These are phyloP conservation scores for Platerodrilus igneus DNA, from an alignment of 2,888 invertebrate genomes.

Conservation along the genomic window DNA sequence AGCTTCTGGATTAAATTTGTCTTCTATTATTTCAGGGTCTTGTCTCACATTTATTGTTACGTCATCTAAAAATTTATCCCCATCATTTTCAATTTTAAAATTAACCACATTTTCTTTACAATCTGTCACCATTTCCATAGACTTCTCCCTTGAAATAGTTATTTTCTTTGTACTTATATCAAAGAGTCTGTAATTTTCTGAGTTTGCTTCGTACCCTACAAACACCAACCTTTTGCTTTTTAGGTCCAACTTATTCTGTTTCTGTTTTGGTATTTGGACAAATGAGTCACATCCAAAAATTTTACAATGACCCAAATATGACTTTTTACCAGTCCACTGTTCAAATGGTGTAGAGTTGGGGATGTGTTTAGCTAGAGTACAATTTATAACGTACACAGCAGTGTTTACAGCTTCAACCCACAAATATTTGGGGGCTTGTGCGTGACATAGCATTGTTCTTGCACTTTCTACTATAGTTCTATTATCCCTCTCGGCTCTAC, in stretches of 20 bases:
- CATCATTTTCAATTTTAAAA: slow-evolving; percentile 2
- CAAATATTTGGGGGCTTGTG: slow-evolving; percentile 29
- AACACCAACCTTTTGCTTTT: slow-evolving; percentile 22
- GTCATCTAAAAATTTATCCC: neutral
- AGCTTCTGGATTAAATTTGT: too few species aligned
- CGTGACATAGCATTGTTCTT: slow-evolving; percentile 34
- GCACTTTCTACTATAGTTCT: slow-evolving; percentile 38
- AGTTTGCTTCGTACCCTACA: slow-evolving; percentile 26
- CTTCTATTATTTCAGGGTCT: neutral
- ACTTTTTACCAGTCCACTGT: slow-evolving; percentile 24
- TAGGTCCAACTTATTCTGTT: slow-evolving; percentile 20
- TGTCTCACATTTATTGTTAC: neutral
- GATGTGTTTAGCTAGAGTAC: slow-evolving; percentile 21
- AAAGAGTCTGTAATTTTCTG: slow-evolving; percentile 28
- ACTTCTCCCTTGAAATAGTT: slow-evolving; percentile 24
- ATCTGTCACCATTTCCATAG: slow-evolving; percentile 1
- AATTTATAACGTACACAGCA: slow-evolving; percentile 37
- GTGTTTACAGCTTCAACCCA: slow-evolving; percentile 42
- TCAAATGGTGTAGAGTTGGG: slow-evolving; percentile 26
- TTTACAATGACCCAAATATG: slow-evolving; percentile 25
- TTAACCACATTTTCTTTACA: slow-evolving; percentile 1
- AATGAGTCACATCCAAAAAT: slow-evolving; percentile 28
- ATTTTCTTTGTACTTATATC: slow-evolving; percentile 22
- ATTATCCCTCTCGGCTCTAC: slow-evolving; percentile 34
- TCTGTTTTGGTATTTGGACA: slow-evolving; percentile 19